Conservation (phyloP, 92 coral and sea anemone species). For the Nematostella vectensis region DNA sequence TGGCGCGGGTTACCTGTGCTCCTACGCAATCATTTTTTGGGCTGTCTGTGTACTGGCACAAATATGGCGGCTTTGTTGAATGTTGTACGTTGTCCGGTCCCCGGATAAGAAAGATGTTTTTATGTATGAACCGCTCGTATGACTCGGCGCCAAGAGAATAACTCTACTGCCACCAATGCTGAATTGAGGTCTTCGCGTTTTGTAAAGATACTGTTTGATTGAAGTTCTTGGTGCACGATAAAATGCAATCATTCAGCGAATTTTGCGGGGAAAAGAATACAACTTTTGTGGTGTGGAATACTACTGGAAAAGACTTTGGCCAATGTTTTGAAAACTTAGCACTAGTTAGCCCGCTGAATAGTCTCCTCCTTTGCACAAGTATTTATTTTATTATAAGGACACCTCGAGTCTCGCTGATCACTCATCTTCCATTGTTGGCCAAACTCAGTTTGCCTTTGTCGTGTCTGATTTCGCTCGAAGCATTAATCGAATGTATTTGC, state of each 20-base stretch:
- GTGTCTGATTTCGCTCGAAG: constrained; percentile 25
- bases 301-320: constrained; percentile 43
- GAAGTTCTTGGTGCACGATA: too few relatives aligned
- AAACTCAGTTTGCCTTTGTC: constrained; percentile 39
- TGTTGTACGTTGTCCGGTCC: too few relatives aligned
- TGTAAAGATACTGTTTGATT: too few relatives aligned
- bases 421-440: constrained; percentile 23
- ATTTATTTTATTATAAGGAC: constrained; percentile 38
- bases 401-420: constrained; percentile 14
- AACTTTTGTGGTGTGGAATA: constrained; percentile 40
- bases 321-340: constrained; percentile 62
- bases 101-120: too few relatives aligned
- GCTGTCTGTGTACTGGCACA: too few relatives aligned
- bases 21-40: too few relatives aligned
- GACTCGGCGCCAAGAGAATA: too few relatives aligned
- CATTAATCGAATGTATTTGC: constrained; percentile 39
- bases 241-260: constrained; percentile 44
- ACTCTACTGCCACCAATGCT: too few relatives aligned
- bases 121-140: too few relatives aligned
- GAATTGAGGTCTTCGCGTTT: too few relatives aligned
- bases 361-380: constrained; percentile 49
- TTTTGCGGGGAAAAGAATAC: constrained; percentile 54
- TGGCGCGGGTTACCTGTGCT: too few relatives aligned
- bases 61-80: too few relatives aligned
- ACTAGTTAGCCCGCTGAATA: constrained; percentile 61